Conservation (phyloP, 2,888 invertebrate genomes). For the Parelbella ahira region DNA sequence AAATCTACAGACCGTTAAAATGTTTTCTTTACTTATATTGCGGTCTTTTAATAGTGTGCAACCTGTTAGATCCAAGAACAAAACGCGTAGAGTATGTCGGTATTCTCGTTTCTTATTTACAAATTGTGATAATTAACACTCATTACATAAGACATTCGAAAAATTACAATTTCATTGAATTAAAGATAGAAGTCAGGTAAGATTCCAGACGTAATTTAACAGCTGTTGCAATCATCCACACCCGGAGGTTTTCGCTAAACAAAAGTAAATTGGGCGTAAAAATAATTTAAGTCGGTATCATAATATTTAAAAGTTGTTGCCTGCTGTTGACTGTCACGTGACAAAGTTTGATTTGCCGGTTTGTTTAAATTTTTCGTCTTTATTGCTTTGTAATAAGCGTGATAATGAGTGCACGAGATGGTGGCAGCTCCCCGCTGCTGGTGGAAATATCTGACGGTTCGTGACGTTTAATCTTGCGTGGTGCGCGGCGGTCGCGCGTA, state of each 20-base stretch:
- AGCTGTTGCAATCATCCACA: slow-evolving; percentile 2
- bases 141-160: too few relatives aligned
- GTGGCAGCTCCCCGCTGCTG: slow-evolving; percentile 39
- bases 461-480: slow-evolving; percentile 80
- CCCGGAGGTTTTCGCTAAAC: slow-evolving; percentile 18
- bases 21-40: slow-evolving; percentile 24
- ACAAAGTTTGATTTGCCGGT: slow-evolving; percentile 32
- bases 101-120: too few relatives aligned
- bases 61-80: too few relatives aligned
- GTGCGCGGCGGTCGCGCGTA: slow-evolving; percentile 71
- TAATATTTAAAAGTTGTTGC: slow-evolving; percentile 45
- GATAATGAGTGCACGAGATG: slow-evolving; percentile 32
- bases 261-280: slow-evolving; percentile 29
- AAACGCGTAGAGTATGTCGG: too few relatives aligned
- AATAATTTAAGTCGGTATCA: slow-evolving; percentile 36
- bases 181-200: too few relatives aligned
- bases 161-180: too few relatives aligned
- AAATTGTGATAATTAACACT: too few relatives aligned
- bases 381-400: slow-evolving; percentile 36
- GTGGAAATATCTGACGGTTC: slow-evolving; percentile 61
- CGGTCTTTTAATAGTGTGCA: slow-evolving; percentile 17
- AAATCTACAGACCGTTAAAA: slow-evolving; percentile 23
- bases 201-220: too few relatives aligned
- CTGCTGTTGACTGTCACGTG: slow-evolving; percentile 58
- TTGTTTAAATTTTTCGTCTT: slow-evolving; percentile 32